Conservation (phyloP, 2,113 vertebrate genomes). For the Etia nguti region DNA sequence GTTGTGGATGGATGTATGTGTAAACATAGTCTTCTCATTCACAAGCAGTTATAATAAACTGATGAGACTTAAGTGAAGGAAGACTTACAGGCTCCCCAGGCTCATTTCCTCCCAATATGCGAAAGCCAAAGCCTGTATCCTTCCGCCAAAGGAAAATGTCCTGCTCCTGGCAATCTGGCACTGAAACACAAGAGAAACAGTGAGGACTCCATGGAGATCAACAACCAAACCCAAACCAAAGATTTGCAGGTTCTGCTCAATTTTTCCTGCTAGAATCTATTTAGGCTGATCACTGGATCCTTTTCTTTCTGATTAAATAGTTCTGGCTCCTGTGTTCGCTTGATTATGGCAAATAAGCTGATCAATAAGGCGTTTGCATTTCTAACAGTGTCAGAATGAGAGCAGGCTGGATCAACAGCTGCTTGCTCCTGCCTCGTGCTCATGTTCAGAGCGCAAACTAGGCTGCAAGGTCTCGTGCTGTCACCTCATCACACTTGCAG, state of each 20-base stretch:
- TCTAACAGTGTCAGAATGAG: not conserved
- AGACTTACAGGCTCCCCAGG: constrained; percentile 94
- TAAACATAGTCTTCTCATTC: not conserved
- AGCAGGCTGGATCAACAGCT: not conserved
- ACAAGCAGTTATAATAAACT: not conserved
- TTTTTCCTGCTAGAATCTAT: not conserved
- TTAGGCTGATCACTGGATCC: not conserved
- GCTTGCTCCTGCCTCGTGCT: not conserved
- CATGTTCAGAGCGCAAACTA: not conserved
- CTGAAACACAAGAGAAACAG: constrained; percentile 66
- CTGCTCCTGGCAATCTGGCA: constrained; percentile 97
- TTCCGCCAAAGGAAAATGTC: constrained; percentile 99
- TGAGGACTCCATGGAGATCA: not conserved
- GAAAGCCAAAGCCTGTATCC: constrained; percentile 97
- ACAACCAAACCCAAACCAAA: not conserved
- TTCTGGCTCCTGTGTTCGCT: not conserved
- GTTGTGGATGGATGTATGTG: not conserved
- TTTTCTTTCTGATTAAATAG: not conserved
- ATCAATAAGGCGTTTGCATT: constrained; percentile 4
- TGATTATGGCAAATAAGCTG: not conserved
- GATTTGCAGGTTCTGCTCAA: not conserved
- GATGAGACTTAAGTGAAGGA: constrained; percentile 1
- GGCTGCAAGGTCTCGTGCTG: not conserved
- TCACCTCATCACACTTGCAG: not conserved
- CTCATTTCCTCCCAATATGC: constrained; percentile 97